Conservation (phyloP, 2,113 vertebrate species). For the Corythaeola cristata region DNA sequence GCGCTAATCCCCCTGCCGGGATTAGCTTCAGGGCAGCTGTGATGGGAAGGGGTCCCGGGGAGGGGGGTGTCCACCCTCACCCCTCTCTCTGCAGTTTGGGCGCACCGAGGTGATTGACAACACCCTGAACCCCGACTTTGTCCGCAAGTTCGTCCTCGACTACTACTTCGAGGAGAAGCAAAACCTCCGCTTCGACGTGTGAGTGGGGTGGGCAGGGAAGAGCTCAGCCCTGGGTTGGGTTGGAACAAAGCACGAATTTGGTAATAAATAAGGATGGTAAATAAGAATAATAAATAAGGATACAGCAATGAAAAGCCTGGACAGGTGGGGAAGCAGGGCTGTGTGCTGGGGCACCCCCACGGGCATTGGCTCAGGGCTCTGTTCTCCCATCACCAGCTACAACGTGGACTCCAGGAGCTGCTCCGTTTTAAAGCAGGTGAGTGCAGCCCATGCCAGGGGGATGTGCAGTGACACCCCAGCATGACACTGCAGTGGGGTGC, state of each 20-base stretch:
- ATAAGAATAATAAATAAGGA: background rate
- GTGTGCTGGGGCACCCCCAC: fast-evolving
- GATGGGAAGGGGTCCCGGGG: background rate
- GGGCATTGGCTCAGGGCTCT: background rate
- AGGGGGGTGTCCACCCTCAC: background rate
- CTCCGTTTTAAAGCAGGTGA: conserved; percentile 93
- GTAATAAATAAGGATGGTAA: background rate
- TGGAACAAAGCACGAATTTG: background rate
- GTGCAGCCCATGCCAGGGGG: background rate
- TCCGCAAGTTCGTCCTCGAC: conserved; percentile 95
- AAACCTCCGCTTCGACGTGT: conserved; percentile 95
- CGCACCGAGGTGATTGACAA: conserved; percentile 96
- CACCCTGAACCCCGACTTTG: conserved; percentile 94
- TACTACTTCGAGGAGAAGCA: conserved; percentile 99
- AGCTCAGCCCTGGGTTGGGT: background rate
- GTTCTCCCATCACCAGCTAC: conserved; percentile 80
- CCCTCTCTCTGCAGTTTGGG: conserved; percentile 81
- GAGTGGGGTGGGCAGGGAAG: conserved; percentile 62
- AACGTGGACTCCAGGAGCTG: conserved; percentile 94
- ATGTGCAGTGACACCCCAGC: fast-evolving
- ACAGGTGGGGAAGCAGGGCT: background rate
- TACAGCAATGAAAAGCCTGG: fast-evolving
- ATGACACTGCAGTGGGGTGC: background rate
- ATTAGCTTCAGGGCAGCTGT: conserved; percentile 16
- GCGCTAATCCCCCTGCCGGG: conserved; percentile 8